A percentile compares a stretch with the other conserved stretches of the same genome.
These are phyloP conservation scores for Carcharodon carcharias DNA, from an alignment of 2,797 vertebrate genomes.

Conservation along the genomic window DNA sequence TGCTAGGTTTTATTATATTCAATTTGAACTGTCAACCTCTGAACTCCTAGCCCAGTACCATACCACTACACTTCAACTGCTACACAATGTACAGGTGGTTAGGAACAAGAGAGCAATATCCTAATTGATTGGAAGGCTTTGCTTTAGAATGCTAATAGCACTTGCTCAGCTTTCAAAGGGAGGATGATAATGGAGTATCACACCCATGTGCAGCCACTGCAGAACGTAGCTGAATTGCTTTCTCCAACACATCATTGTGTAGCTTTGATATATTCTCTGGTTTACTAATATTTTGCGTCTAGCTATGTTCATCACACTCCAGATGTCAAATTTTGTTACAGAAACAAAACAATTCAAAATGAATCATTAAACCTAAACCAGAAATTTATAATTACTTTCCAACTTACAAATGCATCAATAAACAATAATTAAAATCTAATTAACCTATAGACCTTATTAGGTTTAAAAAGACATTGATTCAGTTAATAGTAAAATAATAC, in stretches of 20 bases:
- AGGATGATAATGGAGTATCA: background rate
- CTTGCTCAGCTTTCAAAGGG: background rate
- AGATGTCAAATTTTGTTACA: background rate
- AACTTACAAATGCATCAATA: background rate
- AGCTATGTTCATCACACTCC: background rate
- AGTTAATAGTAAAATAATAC: background rate
- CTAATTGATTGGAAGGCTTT: background rate
- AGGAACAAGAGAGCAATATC: background rate
- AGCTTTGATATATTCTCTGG: background rate
- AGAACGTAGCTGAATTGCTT: background rate
- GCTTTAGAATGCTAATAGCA: background rate
- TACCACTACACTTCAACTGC: background rate
- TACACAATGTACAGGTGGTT: background rate
- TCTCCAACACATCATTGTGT: background rate
- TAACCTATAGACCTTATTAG: background rate
- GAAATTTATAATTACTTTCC: background rate
- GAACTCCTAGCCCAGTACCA: background rate
- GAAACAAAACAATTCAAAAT: background rate
- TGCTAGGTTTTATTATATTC: background rate
- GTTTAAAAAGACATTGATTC: background rate
- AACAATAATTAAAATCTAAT: background rate
- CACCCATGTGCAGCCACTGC: background rate
- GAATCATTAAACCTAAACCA: background rate
- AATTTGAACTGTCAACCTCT: background rate
- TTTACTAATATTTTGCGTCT: background rate